Conservation (phyloP, 1,140 invertebrate species). For the Drosophila melanica region DNA sequence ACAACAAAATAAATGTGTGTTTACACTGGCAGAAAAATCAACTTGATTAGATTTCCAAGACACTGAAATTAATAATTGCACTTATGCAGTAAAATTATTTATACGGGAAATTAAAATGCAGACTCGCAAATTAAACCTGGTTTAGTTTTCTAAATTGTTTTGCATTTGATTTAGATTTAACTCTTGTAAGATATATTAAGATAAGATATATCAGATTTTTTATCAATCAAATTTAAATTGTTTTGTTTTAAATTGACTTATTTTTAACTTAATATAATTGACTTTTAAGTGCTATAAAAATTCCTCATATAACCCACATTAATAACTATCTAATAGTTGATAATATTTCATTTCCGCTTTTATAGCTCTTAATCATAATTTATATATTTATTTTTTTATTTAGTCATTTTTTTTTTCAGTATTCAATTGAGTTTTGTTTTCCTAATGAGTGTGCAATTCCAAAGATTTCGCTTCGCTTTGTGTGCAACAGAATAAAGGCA, state of each 20-base stretch:
- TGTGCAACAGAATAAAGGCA: slow-evolving; percentile 11
- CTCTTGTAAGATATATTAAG: too few species aligned
- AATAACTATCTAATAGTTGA: not conserved
- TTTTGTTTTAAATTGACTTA: not conserved
- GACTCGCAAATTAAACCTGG: too few species aligned
- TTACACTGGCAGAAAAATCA: not conserved
- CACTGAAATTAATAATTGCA: not conserved
- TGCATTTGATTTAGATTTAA: too few species aligned
- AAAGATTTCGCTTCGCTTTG: slow-evolving; percentile 13
- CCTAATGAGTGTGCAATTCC: not conserved
- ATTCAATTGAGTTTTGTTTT: slow-evolving; percentile 1
- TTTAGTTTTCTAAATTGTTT: too few species aligned
- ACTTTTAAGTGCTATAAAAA: not conserved
- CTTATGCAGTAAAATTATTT: too few species aligned
- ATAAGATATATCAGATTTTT: too few species aligned
- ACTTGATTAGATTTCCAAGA: not conserved
- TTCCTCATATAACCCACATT: not conserved
- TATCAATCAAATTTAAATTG: not conserved
- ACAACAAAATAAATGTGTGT: not conserved
- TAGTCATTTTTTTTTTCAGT: not conserved
- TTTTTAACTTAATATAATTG: not conserved
- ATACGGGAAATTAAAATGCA: too few species aligned
- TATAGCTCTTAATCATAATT: not conserved
- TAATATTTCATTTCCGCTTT: not conserved
- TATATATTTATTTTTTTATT: not conserved